Conservation (phyloP, 53 echinoderm and acorn worm species). For the Astropecten irregularis region DNA sequence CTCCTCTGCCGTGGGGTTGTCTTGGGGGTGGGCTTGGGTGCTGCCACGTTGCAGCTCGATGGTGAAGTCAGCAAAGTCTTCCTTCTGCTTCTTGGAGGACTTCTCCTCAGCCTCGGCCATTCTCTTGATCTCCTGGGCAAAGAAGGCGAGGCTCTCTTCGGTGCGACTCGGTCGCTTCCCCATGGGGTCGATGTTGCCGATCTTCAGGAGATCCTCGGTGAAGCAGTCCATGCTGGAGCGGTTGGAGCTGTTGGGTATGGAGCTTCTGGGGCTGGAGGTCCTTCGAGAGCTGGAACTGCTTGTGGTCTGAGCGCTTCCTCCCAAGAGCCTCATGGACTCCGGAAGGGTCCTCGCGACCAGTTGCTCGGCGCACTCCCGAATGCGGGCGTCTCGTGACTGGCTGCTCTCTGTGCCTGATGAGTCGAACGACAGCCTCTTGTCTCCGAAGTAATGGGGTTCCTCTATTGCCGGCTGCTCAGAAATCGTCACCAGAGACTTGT, state of each 20-base stretch:
- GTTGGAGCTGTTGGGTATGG: constrained; percentile 72
- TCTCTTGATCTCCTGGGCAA: constrained; percentile 83
- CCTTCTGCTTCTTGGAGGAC: constrained; percentile 71
- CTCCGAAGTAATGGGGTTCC: constrained; percentile 49
- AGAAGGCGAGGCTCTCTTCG: constrained; percentile 88
- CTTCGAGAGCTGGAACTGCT: constrained; percentile 69
- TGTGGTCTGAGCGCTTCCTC: constrained; percentile 44
- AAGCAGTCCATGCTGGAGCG: constrained; percentile 89
- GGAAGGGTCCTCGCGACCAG: constrained; percentile 66
- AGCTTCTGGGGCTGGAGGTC: constrained; percentile 71
- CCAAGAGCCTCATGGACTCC: constrained; percentile 64
- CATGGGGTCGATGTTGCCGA: constrained; percentile 87
- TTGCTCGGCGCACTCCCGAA: constrained; percentile 68
- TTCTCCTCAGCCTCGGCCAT: constrained; percentile 76
- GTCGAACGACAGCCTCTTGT: constrained; percentile 22
- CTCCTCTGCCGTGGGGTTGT: neutral
- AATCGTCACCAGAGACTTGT: constrained; percentile 61
- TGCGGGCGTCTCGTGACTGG: constrained; percentile 57
- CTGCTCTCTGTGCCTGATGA: constrained; percentile 52
- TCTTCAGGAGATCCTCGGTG: constrained; percentile 90
- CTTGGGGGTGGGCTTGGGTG: constrained; percentile 18
- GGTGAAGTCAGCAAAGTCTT: constrained; percentile 86
- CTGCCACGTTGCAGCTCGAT: constrained; percentile 71
- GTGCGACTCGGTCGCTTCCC: constrained; percentile 90
- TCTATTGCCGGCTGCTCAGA: constrained; percentile 39